Percentiles rank a stretch among this genome's conserved stretches.
phyloP scores from a whole-genome alignment of 2,888 invertebrate genomes.

The Morpho achilles region DNA sequence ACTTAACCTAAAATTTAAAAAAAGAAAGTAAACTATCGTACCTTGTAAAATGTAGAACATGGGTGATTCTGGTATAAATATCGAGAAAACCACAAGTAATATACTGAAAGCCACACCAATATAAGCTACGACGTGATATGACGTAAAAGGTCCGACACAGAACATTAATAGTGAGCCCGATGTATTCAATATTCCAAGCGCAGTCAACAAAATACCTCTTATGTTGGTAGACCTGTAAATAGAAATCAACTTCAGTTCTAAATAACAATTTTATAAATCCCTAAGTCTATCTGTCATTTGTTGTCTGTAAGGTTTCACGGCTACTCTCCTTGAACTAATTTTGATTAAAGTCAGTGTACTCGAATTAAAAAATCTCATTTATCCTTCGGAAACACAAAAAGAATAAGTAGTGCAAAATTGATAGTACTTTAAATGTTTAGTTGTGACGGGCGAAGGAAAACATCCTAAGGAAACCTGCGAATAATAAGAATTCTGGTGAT shows the following conservation, averaged over 20 bases:
- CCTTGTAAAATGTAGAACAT: constrained; percentile 27
- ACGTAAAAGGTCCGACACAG: constrained; percentile 34
- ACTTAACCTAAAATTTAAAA: neutral
- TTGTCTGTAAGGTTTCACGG: no score
- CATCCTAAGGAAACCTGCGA: no score
- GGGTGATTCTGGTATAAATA: constrained; percentile 31
- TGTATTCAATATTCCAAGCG: constrained; percentile 36
- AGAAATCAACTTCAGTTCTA: neutral
- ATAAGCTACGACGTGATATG: constrained; percentile 33
- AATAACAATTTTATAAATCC: no score
- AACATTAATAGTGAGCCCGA: constrained; percentile 37
- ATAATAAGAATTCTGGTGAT: no score
- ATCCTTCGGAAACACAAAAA: no score
- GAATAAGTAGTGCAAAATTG: no score
- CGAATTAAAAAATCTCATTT: no score
- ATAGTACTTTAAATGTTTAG: no score
- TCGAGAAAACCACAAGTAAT: constrained; percentile 28
- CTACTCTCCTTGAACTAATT: no score
- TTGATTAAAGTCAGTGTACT: no score
- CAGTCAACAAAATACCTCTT: constrained; percentile 40
- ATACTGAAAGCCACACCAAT: constrained; percentile 31
- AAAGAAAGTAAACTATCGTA: neutral
- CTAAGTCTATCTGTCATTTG: no score
- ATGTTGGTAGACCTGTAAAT: constrained; percentile 42
- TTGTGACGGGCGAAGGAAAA: no score